These are phyloP conservation scores for Chinchilla lanigera DNA, from an alignment of 2,113 vertebrate species.

Conservation along the genomic window DNA sequence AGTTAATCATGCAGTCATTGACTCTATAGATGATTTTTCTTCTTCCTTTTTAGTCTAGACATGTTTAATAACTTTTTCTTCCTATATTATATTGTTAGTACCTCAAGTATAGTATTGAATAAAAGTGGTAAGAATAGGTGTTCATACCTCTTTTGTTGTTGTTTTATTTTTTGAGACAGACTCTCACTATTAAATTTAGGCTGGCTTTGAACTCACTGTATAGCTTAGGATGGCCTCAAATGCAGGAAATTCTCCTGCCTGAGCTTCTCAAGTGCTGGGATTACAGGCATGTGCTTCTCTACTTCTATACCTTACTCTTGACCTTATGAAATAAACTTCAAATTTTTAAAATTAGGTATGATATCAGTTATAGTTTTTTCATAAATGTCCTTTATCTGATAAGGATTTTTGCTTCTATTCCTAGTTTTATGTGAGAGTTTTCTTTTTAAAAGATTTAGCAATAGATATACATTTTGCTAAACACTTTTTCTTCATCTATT, in stretches of 20 bases:
- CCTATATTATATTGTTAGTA: not conserved
- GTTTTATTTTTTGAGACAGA: not conserved
- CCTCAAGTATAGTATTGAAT: not conserved
- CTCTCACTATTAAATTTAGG: not conserved
- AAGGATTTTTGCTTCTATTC: not conserved
- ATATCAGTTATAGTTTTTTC: not conserved
- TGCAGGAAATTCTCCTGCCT: not conserved
- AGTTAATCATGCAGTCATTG: not conserved
- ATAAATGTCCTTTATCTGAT: not conserved
- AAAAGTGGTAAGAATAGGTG: not conserved
- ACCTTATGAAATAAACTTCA: not conserved
- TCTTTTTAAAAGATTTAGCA: not conserved
- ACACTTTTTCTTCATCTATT: not conserved
- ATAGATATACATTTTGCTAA: not conserved
- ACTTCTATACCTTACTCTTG: not conserved
- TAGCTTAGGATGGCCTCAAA: not conserved
- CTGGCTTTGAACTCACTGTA: not conserved
- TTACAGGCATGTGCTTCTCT: not conserved
- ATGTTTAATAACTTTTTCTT: not conserved
- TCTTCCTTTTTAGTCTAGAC: not conserved
- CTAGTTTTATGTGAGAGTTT: not conserved
- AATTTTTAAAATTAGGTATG: not conserved
- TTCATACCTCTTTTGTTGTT: not conserved
- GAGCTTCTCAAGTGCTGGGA: not conserved
- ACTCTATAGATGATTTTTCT: not conserved